phyloP scores from a whole-genome alignment of 2,113 vertebrate species.

The Cettia cetti region DNA sequence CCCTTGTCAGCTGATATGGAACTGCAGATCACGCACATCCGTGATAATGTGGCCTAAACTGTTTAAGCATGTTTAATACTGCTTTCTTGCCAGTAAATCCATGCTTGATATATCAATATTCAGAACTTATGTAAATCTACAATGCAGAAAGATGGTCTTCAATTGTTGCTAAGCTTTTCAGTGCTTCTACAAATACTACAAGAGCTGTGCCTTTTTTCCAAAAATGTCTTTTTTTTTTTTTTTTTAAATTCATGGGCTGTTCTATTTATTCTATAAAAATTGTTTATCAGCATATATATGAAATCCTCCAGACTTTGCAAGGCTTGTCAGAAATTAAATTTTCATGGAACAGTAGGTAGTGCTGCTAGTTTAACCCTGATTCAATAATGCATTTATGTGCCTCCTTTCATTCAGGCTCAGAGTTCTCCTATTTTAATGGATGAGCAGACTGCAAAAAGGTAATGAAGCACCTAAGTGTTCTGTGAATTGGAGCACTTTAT shows the following conservation, averaged over 20 bases:
- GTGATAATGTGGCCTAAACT: not conserved
- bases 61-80: not conserved
- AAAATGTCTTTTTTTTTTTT: not conserved
- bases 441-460: not conserved
- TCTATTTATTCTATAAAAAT: not conserved
- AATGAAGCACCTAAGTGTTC: not conserved
- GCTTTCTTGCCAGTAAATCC: not conserved
- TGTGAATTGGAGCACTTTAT: not conserved
- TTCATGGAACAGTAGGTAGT: not conserved
- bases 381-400: not conserved
- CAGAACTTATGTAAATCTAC: not conserved
- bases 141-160: not conserved
- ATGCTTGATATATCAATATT: not conserved
- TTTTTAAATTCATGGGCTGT: not conserved
- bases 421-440: not conserved
- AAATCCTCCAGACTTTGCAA: not conserved
- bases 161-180: not conserved
- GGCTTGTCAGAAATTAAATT: not conserved
- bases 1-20: not conserved
- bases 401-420: not conserved
- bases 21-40: not conserved
- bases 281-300: not conserved
- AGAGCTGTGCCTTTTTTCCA: not conserved
- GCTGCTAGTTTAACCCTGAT: not conserved
- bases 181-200: not conserved